These are phyloP conservation scores for Sminthurides aquaticus DNA, from an alignment of 2,888 invertebrate species.

Conservation along the genomic window DNA sequence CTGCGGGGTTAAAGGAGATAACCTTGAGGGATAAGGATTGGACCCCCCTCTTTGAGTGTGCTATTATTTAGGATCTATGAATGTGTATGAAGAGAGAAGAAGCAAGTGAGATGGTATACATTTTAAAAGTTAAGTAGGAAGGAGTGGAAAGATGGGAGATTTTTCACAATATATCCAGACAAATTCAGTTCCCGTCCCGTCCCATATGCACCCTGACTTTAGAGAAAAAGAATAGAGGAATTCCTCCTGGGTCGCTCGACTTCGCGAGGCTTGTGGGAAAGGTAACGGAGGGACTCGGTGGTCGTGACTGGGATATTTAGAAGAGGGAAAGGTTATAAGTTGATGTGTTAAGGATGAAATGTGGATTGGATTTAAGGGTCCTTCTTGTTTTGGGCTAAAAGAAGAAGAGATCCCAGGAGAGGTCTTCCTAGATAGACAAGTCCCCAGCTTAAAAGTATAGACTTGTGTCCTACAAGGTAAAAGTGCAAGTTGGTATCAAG, in stretches of 20 bases:
- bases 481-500: constrained; percentile 11
- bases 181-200: no score
- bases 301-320: not conserved
- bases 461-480: not conserved
- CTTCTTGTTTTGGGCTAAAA: no score
- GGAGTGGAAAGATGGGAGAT: not conserved
- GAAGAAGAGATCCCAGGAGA: no score
- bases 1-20: constrained; percentile 13
- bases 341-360: not conserved
- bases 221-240: not conserved
- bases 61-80: constrained; percentile 22
- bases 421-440: no score
- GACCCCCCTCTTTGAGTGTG: constrained; percentile 15
- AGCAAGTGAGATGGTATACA: constrained; percentile 17
- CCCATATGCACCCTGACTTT: not conserved
- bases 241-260: no score
- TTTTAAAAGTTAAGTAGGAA: not conserved
- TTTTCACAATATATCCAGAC: no score
- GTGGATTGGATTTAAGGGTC: not conserved
- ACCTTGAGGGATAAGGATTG: constrained; percentile 26
- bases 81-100: no score
- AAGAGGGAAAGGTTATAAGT: not conserved
- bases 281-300: not conserved
- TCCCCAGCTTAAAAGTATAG: no score
- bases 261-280: no score